Conservation (phyloP, 2,888 invertebrate species). For the Tigriopus californicus region DNA sequence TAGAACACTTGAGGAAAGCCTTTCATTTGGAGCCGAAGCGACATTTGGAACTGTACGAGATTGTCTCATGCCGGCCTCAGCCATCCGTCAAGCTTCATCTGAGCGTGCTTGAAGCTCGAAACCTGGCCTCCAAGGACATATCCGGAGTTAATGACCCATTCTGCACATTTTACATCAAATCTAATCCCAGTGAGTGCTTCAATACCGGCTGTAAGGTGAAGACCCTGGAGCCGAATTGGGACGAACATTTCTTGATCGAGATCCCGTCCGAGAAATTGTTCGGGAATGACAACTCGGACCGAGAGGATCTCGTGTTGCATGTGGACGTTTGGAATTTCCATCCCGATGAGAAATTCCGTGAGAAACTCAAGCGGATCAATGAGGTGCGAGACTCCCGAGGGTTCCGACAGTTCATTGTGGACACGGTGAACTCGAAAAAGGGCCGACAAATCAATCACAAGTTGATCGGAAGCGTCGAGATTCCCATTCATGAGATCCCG, state of each 20-base stretch:
- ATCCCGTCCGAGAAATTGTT: background rate
- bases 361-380: conserved; percentile 65
- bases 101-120: conserved; percentile 7
- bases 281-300: background rate
- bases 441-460: background rate
- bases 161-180: conserved; percentile 70
- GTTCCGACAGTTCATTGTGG: conserved; percentile 61
- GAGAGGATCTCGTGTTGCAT: conserved; percentile 2
- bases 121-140: conserved; percentile 10
- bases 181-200: conserved; percentile 53
- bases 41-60: conserved; percentile 47
- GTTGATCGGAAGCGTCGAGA: conserved; percentile 35
- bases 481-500: conserved; percentile 72
- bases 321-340: conserved; percentile 52
- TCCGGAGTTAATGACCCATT: conserved; percentile 85
- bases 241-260: conserved; percentile 82
- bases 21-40: conserved; percentile 56
- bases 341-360: conserved; percentile 68
- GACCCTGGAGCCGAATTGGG: conserved; percentile 83
- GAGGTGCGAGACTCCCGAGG: conserved; percentile 71
- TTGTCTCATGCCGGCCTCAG: conserved; percentile 30
- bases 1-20: conserved; percentile 59
- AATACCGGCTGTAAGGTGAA: conserved; percentile 77
- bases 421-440: conserved; percentile 40
- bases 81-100: conserved; percentile 16